Evolutionary conservation across 2,888 invertebrate species (phyloP).

Genomic region (Ophion costatus): DNA sequence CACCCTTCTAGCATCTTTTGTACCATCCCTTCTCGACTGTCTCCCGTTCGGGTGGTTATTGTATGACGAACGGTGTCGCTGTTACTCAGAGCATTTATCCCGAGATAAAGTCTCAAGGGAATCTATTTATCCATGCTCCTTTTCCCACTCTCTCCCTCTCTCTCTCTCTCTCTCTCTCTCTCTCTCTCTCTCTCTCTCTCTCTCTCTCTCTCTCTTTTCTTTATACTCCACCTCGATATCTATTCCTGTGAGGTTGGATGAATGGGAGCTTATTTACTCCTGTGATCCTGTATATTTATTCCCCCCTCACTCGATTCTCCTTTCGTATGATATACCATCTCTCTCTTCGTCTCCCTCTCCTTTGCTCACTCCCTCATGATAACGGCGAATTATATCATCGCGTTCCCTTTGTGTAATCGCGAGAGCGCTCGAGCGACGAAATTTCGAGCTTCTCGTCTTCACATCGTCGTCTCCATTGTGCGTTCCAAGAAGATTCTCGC

Average conservation of each 20-base stretch:
- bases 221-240: not conserved
- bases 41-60: conserved; percentile 49
- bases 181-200: not conserved
- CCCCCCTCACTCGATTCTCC: conserved; percentile 59
- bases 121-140: conserved; percentile 61
- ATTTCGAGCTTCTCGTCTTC: conserved; percentile 11
- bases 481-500: conserved; percentile 21
- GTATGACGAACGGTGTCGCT: conserved; percentile 80
- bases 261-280: conserved; percentile 77
- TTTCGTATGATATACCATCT: conserved; percentile 42
- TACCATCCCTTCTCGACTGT: conserved; percentile 32
- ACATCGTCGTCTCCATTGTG: conserved; percentile 4
- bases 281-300: conserved; percentile 64
- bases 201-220: not conserved
- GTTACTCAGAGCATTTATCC: conserved; percentile 75
- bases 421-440: conserved; percentile 15
- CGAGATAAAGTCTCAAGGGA: conserved; percentile 75
- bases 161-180: conserved; percentile 8
- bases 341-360: conserved; percentile 40
- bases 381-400: conserved; percentile 58
- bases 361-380: conserved; percentile 49
- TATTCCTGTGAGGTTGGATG: conserved; percentile 61
- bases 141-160: not conserved
- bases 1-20: conserved; percentile 36
- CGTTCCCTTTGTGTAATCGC: conserved; percentile 50